Percentiles rank a stretch among this genome's conserved stretches.
phyloP scores from a whole-genome alignment of 1,140 invertebrate genomes.

The Panagrolaimus sp. region DNA sequence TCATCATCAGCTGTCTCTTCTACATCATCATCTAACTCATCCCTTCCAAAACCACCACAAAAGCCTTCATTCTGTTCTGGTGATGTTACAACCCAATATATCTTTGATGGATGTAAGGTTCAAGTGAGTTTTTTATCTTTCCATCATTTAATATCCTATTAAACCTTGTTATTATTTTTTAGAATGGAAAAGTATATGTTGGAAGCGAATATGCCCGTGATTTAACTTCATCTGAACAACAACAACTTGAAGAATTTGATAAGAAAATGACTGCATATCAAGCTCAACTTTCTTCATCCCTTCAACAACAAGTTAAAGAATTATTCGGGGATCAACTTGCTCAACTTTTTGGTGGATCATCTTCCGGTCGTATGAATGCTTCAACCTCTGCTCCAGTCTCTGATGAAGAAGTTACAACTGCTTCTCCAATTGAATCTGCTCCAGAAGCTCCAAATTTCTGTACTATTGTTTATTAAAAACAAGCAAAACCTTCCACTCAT shows the following conservation, averaged over 20 bases:
- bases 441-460: slow-evolving; percentile 36
- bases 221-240: slow-evolving; percentile 28
- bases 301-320: slow-evolving; percentile 32
- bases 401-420: slow-evolving; percentile 1
- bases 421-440: slow-evolving; percentile 10
- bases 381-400: slow-evolving; percentile 14
- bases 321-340: slow-evolving; percentile 25
- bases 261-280: slow-evolving; percentile 37
- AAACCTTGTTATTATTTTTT: neutral
- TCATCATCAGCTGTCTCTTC: neutral
- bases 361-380: slow-evolving; percentile 8
- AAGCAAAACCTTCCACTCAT: neutral
- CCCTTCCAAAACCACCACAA: slow-evolving; percentile 30
- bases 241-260: slow-evolving; percentile 34
- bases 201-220: slow-evolving; percentile 38
- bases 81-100: slow-evolving; percentile 40
- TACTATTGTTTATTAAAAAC: slow-evolving; percentile 31
- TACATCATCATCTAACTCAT: slow-evolving; percentile 6
- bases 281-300: slow-evolving; percentile 27
- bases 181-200: slow-evolving; percentile 42
- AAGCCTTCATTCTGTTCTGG: slow-evolving; percentile 38
- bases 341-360: slow-evolving; percentile 25
- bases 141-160: neutral
- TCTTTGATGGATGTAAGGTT: slow-evolving; percentile 45
- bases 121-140: slow-evolving; percentile 19